A percentile compares a stretch with the other conserved stretches of the same genome.
These are phyloP conservation scores for Euura lappo DNA, from an alignment of 1,140 invertebrate genomes.

Conservation along the genomic window DNA sequence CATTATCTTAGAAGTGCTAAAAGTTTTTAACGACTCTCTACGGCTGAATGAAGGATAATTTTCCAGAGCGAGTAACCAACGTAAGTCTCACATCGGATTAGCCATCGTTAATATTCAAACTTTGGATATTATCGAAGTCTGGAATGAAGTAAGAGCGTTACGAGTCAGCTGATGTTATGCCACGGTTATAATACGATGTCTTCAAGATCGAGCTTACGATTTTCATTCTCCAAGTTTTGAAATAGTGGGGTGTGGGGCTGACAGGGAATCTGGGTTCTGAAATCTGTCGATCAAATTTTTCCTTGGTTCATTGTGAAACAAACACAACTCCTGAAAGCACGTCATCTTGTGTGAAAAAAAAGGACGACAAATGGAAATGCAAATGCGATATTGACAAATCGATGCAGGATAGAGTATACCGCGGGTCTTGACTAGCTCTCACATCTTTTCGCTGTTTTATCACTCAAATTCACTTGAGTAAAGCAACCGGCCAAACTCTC, in stretches of 20 bases:
- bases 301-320: background rate
- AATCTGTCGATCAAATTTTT: background rate
- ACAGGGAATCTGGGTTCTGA: background rate
- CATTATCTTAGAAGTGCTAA: background rate
- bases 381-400: background rate
- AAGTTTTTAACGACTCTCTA: background rate
- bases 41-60: background rate
- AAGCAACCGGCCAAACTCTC: background rate
- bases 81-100: conserved; percentile 3
- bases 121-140: conserved; percentile 7
- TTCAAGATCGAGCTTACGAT: background rate
- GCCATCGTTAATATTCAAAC: background rate
- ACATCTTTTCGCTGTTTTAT: background rate
- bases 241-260: background rate
- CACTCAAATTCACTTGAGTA: background rate
- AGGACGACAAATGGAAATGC: background rate
- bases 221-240: background rate
- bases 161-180: background rate
- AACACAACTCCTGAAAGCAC: background rate
- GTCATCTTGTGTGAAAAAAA: background rate
- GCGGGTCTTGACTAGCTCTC: background rate
- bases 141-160: background rate
- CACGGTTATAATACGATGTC: background rate
- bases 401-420: background rate
- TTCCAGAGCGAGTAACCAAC: background rate